A percentile compares a stretch with the other conserved stretches of the same genome.
phyloP scores from a whole-genome alignment of 2,797 vertebrate genomes.

The Smutsia gigantea region DNA sequence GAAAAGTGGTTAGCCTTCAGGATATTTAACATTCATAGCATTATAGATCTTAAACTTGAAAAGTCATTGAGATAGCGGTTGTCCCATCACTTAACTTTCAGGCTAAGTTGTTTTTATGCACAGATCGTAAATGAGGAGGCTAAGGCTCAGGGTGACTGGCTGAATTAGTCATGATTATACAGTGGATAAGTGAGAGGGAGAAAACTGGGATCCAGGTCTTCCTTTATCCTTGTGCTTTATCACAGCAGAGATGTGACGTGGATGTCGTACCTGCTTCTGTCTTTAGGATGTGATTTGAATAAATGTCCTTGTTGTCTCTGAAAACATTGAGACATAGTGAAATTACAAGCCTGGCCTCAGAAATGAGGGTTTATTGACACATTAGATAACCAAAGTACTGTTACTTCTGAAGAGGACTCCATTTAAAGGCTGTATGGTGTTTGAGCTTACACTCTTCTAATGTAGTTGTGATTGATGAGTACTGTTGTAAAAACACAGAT shows the following conservation, averaged over 20 bases:
- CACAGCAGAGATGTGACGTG: not conserved
- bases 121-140: constrained; percentile 8
- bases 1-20: not conserved
- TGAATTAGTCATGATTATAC: not conserved
- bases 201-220: not conserved
- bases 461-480: not conserved
- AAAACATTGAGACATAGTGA: not conserved
- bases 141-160: not conserved
- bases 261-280: not conserved
- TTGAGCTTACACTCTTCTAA: not conserved
- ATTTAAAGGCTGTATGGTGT: not conserved
- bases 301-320: not conserved
- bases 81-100: not conserved
- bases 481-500: not conserved
- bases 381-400: not conserved
- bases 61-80: not conserved
- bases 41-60: not conserved
- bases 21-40: not conserved
- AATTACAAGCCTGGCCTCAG: not conserved
- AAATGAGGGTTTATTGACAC: constrained; percentile 38
- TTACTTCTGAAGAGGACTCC: constrained; percentile 4
- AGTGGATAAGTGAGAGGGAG: not conserved
- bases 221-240: not conserved
- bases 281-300: constrained; percentile 21
- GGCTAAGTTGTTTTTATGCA: not conserved